A percentile compares a stretch with the other conserved stretches of the same genome.
Evolutionary conservation across 1,140 invertebrate genomes (phyloP).

Genomic region (Grapholita molesta): DNA sequence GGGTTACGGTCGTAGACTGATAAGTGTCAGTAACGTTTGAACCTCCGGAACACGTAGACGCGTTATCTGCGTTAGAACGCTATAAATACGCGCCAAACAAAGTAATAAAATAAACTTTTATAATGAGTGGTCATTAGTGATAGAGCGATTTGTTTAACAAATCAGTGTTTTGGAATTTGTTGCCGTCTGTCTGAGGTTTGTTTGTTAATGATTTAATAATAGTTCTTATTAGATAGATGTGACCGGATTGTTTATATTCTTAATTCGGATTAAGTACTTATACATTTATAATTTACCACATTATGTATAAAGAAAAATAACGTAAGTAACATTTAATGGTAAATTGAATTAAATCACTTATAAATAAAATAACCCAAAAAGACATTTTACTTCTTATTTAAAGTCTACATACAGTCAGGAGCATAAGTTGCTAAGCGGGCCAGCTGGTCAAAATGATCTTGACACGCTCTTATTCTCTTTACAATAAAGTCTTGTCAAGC

Average conservation of each 20-base stretch:
- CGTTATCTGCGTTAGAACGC: not conserved
- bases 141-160: not conserved
- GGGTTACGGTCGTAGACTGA: not conserved
- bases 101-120: not conserved
- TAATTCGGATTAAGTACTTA: no score
- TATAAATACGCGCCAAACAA: not conserved
- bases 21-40: not conserved
- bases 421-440: no score
- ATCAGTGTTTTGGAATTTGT: not conserved
- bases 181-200: not conserved
- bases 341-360: no score
- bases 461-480: no score
- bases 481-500: no score
- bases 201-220: not conserved
- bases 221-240: not conserved
- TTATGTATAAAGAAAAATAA: no score
- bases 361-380: no score
- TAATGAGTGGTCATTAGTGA: not conserved
- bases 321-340: no score
- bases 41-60: not conserved
- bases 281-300: no score
- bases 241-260: not conserved
- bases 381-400: no score
- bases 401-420: no score
- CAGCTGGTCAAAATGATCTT: no score